Base-by-base conservation (phyloP, 2,888 invertebrate genomes). In the Tetragonisca angustula region DNA sequence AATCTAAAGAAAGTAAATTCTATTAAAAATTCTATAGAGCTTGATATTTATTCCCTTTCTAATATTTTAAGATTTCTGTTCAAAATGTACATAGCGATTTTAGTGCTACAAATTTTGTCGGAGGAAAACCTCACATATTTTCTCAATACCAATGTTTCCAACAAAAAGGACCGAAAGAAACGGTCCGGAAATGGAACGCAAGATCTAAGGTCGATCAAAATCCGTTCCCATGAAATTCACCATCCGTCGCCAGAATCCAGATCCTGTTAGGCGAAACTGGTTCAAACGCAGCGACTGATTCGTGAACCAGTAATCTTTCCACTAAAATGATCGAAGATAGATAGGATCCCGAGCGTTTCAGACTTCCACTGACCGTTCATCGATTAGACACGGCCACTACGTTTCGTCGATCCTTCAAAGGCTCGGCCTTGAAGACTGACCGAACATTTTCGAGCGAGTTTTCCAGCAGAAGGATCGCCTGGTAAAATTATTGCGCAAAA, bases 221-320 rank as follows among this genome's bases (percentile, higher is more conserved):
- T 76, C 77, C 81, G 86, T 92, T 92, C 92, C 92, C 92, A 92
- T 92, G 91, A 92, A 92, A 92, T 92, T 79, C 77, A 75, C 80
- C 91, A 90, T 91, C 91, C 91, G 90, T 83, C 79, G 62, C 17
- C 78, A 81, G 81, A 81, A 84, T 75, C 80, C 76, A 36, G 88
- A 92, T 92, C 92, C 92, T 89, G 90, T 93, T 93, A 92, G 90
- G 84, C 85, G 90, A 90, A 77, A 92, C 89, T 85, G 87, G 80
- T 85, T 89, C 88, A 85, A 89, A 89, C 86, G 89, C 43, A 78
- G 84, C 81, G 85, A 67, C 76, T 69, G 80, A 81, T 82, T 70
- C 81, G 54, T 50, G 56, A 65, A 70, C 69, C 15, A 62, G 79
- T 88, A 84, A 80, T 87, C 84, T 83, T 49, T 32, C n/a, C 4